Evolutionary conservation across 1,140 invertebrate species (phyloP).

Genomic region (Elysia chlorotica): DNA sequence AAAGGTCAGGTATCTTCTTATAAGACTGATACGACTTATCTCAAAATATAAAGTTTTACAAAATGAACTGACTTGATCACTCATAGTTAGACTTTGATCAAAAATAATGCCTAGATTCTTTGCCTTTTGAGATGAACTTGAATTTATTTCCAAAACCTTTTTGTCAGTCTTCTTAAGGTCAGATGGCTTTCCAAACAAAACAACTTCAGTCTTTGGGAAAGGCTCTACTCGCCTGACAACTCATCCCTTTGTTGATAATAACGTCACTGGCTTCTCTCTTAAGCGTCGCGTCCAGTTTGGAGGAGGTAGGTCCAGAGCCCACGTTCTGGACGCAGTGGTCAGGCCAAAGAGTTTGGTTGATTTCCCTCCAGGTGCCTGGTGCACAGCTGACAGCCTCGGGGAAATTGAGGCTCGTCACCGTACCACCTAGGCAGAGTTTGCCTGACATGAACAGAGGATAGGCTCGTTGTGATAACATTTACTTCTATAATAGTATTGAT

Average conservation of each 20-base stretch:
- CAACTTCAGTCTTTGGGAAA: background rate
- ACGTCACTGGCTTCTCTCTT: constrained; percentile 25
- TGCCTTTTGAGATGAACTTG: too few species aligned
- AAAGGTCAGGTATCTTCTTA: too few species aligned
- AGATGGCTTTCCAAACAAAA: too few species aligned
- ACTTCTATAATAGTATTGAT: too few species aligned
- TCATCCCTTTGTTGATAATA: constrained; percentile 39
- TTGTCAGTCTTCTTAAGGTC: too few species aligned
- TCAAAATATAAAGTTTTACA: too few species aligned
- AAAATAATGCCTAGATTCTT: too few species aligned
- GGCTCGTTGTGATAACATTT: too few species aligned
- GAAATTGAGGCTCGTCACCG: background rate
- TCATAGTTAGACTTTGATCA: too few species aligned
- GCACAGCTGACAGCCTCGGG: constrained; percentile 19
- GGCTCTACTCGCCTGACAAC: constrained; percentile 33
- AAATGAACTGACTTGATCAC: too few species aligned
- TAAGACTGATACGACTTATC: too few species aligned
- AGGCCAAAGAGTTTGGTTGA: constrained; percentile 46
- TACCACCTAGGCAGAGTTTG: constrained; percentile 4
- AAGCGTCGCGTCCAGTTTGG: constrained; percentile 28
- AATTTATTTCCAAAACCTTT: too few species aligned
- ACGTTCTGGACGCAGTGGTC: constrained; percentile 50
- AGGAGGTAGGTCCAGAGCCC: constrained; percentile 30
- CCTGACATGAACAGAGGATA: constrained; percentile 21
- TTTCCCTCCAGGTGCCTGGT: background rate